These are phyloP conservation scores for Hydrophis major DNA, from an alignment of 2,797 vertebrate genomes.

Conservation along the genomic window DNA sequence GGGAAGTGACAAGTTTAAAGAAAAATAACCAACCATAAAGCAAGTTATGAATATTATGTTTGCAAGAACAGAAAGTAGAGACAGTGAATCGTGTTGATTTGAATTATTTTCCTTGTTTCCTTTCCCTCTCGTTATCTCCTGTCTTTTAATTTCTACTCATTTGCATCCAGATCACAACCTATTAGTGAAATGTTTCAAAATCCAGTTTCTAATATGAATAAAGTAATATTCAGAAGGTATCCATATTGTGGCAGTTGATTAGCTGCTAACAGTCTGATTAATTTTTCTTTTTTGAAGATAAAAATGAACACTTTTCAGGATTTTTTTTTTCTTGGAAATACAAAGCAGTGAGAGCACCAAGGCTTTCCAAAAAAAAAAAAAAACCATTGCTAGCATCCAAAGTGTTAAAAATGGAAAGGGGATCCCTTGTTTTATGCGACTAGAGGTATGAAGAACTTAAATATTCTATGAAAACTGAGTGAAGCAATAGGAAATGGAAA, in stretches of 20 bases:
- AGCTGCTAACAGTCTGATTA: not conserved
- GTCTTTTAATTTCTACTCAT: not conserved
- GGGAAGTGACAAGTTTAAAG: not conserved
- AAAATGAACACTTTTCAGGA: not conserved
- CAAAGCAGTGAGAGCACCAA: not conserved
- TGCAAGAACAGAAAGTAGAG: not conserved
- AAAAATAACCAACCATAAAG: not conserved
- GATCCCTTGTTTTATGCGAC: conserved; percentile 55
- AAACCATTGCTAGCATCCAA: conserved; percentile 38
- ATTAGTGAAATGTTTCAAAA: not conserved
- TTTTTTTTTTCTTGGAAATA: not conserved
- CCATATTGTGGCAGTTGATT: not conserved
- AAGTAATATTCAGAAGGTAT: not conserved
- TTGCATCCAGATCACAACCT: not conserved
- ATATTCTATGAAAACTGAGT: conserved; percentile 65
- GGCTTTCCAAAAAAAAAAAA: conserved; percentile 50
- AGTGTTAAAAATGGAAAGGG: conserved; percentile 21
- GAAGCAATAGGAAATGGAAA: conserved; percentile 66
- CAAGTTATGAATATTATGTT: not conserved
- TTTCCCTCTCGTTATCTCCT: not conserved
- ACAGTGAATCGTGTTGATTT: not conserved
- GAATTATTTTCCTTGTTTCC: not conserved
- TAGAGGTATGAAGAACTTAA: conserved; percentile 64
- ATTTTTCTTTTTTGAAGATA: not conserved
- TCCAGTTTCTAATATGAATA: not conserved